These are phyloP conservation scores for Chymomyza fuscimana DNA, from an alignment of 2,888 invertebrate genomes.

Conservation along the genomic window DNA sequence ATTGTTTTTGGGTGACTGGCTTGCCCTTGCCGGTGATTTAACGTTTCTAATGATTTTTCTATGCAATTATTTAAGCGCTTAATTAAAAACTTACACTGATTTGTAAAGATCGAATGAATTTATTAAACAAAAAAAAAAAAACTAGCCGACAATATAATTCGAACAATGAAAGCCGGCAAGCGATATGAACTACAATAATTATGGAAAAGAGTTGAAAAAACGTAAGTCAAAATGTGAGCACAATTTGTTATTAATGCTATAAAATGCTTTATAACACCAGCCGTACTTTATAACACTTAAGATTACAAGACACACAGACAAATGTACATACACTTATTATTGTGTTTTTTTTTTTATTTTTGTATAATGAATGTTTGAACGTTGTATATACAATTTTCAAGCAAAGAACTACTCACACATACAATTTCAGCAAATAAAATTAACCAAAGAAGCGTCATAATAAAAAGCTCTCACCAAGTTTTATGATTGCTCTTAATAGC, in stretches of 20 bases:
- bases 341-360: not conserved
- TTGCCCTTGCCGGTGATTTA: not conserved
- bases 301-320: not conserved
- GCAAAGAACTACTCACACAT: not conserved
- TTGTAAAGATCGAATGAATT: no score
- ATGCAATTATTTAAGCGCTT: not conserved
- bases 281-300: not conserved
- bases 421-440: not conserved
- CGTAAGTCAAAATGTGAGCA: not conserved
- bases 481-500: conserved; percentile 30
- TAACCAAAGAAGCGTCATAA: conserved; percentile 10
- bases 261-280: no score
- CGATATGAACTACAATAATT: not conserved
- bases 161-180: not conserved
- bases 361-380: not conserved
- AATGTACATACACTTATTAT: not conserved
- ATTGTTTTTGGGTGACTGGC: not conserved
- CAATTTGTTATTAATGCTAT: not conserved
- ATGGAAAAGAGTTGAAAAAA: not conserved
- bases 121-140: not conserved
- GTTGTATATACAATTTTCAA: not conserved
- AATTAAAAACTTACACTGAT: not conserved
- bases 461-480: conserved; percentile 58
- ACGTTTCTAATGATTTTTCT: no score
- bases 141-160: not conserved